These are phyloP conservation scores for Lydus trimaculatus DNA, from an alignment of 2,888 invertebrate species.

Conservation along the genomic window DNA sequence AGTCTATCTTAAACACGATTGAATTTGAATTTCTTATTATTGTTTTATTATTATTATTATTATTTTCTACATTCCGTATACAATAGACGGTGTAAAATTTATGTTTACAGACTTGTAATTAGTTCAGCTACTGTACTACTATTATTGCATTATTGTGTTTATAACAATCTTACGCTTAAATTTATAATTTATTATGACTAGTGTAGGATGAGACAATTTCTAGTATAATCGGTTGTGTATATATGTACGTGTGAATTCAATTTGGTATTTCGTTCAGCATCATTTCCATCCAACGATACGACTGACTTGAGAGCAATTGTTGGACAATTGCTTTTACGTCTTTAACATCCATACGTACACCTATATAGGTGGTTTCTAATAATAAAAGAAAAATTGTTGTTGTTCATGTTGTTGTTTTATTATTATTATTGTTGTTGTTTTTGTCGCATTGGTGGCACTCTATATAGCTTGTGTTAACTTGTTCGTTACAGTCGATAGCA, in stretches of 20 bases:
- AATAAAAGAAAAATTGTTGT: not conserved
- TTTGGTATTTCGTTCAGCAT: slow-evolving; percentile 25
- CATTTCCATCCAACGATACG: slow-evolving; percentile 25
- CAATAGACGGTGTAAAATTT: not conserved
- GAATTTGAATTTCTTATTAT: slow-evolving; percentile 8
- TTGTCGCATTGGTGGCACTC: slow-evolving; percentile 17
- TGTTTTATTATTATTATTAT: not conserved
- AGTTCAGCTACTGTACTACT: not conserved
- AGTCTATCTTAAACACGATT: slow-evolving; percentile 5
- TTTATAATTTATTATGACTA: slow-evolving; percentile 4
- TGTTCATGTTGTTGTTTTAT: not conserved
- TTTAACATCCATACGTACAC: slow-evolving; percentile 2
- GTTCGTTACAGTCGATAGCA: slow-evolving; percentile 50
- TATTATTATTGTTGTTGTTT: slow-evolving; percentile 4
- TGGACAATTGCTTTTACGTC: slow-evolving; percentile 20
- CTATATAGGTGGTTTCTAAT: not conserved
- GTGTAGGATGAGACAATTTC: slow-evolving; percentile 26
- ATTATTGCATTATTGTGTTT: slow-evolving; percentile 1
- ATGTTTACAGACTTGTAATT: not conserved
- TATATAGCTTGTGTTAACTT: slow-evolving; percentile 31
- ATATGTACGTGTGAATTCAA: slow-evolving; percentile 23
- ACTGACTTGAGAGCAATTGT: slow-evolving; percentile 29
- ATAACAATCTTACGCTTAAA: not conserved
- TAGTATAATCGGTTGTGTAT: slow-evolving; percentile 20
- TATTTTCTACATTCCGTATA: not conserved